Evolutionary conservation across 1,140 invertebrate species (phyloP).

Genomic region (Halyomorpha halys): DNA sequence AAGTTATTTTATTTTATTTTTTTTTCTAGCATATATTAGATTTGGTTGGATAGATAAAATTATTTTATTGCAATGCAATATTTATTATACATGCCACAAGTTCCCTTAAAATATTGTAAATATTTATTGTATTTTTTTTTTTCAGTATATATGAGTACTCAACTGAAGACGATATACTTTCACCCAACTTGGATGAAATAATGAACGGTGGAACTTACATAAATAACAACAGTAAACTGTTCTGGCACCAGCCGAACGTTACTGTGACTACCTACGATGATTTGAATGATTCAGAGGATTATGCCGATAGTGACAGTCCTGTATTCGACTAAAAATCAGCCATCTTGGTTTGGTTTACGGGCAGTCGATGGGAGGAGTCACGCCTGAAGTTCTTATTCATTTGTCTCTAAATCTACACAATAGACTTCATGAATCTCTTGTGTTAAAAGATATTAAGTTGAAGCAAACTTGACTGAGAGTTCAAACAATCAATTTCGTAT

Average conservation of each 20-base stretch:
- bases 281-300: constrained; percentile 25
- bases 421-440: too few relatives aligned
- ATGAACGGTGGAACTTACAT: constrained; percentile 31
- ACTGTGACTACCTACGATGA: constrained; percentile 21
- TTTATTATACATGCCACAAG: constrained; percentile 16
- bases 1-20: constrained; percentile 19
- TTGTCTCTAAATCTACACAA: neutral
- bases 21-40: constrained; percentile 19
- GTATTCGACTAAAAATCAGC: constrained; percentile 7
- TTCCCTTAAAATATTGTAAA: constrained; percentile 6
- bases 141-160: constrained; percentile 42
- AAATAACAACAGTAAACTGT: constrained; percentile 25
- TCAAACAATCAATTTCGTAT: too few relatives aligned
- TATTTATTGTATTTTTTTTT: constrained; percentile 34
- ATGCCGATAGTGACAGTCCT: constrained; percentile 26
- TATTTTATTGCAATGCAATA: constrained; percentile 22
- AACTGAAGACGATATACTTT: constrained; percentile 47
- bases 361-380: neutral
- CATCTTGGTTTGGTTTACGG: neutral
- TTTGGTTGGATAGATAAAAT: constrained; percentile 9
- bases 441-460: too few relatives aligned
- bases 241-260: constrained; percentile 23
- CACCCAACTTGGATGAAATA: constrained; percentile 50
- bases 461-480: too few relatives aligned
- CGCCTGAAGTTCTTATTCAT: neutral